Conservation (phyloP, 2,888 invertebrate genomes). For the Dicyrtoma fusca region DNA sequence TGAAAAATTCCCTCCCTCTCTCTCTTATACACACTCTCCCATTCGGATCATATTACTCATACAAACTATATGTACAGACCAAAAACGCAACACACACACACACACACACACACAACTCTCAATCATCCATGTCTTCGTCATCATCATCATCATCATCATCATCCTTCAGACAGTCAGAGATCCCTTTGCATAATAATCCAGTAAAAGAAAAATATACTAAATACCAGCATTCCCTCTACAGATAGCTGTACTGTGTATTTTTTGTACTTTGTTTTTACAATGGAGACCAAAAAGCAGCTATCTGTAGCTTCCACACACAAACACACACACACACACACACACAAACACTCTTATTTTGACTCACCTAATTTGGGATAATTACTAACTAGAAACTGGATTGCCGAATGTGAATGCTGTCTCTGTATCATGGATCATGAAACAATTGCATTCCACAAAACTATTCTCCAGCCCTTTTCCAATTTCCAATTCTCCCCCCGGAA, state of each 20-base stretch:
- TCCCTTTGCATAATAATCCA: slow-evolving; percentile 9
- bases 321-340: neutral
- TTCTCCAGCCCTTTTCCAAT: slow-evolving; percentile 35
- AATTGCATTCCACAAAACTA: slow-evolving; percentile 27
- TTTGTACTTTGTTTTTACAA: too few relatives aligned
- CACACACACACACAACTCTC: neutral
- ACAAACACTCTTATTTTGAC: slow-evolving; percentile 39
- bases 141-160: slow-evolving; percentile 24
- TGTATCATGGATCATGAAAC: slow-evolving; percentile 21
- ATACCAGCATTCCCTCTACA: neutral
- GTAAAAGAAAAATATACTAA: neutral
- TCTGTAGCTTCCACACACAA: too few relatives aligned
- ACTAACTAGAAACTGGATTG: slow-evolving; percentile 33
- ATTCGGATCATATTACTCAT: neutral
- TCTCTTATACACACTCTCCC: neutral
- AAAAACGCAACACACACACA: neutral
- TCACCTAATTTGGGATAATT: slow-evolving; percentile 41
- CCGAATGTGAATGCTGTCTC: slow-evolving; percentile 28
- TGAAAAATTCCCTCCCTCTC: neutral
- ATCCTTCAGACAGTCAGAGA: too few relatives aligned
- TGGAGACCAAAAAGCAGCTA: neutral
- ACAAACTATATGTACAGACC: neutral
- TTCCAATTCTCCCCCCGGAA: slow-evolving; percentile 26
- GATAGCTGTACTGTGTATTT: too few relatives aligned
- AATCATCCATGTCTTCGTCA: neutral